A percentile compares a stretch with the other conserved stretches of the same genome.
phyloP scores from a whole-genome alignment of 2,888 invertebrate genomes.

The Pristionchus mayeri region DNA sequence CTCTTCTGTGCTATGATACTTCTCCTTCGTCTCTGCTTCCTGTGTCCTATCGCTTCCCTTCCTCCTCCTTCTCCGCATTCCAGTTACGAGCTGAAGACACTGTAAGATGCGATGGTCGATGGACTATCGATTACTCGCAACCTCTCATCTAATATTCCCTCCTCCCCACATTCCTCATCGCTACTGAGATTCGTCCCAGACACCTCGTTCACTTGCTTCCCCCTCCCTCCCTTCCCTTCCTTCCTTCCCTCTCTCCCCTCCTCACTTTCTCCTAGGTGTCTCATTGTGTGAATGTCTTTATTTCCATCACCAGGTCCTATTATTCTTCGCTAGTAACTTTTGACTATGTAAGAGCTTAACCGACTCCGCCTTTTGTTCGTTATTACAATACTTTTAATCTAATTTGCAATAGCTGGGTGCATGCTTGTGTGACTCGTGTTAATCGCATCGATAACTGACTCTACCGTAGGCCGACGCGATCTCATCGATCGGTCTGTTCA shows the following conservation, averaged over 20 bases:
- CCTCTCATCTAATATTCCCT: background rate
- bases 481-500: background rate
- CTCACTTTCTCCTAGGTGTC: background rate
- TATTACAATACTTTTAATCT: constrained; percentile 39
- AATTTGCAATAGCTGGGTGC: constrained; percentile 37
- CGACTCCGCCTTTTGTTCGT: background rate
- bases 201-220: constrained; percentile 1
- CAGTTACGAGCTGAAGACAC: constrained; percentile 34
- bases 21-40: background rate
- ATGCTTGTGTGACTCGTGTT: background rate
- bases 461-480: constrained; percentile 5
- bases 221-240: background rate
- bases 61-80: background rate
- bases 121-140: constrained; percentile 25
- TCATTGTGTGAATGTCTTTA: background rate
- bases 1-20: background rate
- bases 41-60: background rate
- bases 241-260: background rate
- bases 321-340: constrained; percentile 15
- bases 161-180: background rate
- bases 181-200: background rate
- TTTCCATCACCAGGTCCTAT: background rate
- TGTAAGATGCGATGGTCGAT: constrained; percentile 2
- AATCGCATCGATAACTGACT: constrained; percentile 16
- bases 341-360: constrained; percentile 15